A percentile compares a stretch with the other conserved stretches of the same genome.
Evolutionary conservation across 1,140 invertebrate genomes (phyloP).

Genomic region (Panulirus ornatus): DNA sequence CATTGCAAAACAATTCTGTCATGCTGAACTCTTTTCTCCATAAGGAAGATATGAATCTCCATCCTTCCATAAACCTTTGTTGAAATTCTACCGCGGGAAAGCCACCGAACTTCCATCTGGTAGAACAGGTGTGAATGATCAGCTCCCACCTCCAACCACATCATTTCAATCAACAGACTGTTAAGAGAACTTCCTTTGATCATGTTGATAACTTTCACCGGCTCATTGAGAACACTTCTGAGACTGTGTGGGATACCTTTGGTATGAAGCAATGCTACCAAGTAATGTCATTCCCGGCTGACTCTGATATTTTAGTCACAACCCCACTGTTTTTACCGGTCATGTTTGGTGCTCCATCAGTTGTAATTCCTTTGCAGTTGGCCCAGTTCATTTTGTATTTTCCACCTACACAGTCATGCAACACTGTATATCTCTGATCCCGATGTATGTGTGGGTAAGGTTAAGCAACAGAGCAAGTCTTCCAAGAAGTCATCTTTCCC

Average conservation of each 20-base stretch:
- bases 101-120: no score
- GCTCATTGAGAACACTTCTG: constrained; percentile 43
- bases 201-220: constrained; percentile 26
- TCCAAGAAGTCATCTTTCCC: constrained; percentile 38
- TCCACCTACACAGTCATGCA: constrained; percentile 42
- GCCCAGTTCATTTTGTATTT: constrained; percentile 47
- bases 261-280: constrained; percentile 44
- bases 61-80: neutral
- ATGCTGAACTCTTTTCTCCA: constrained; percentile 37
- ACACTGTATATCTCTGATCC: constrained; percentile 45
- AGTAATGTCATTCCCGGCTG: constrained; percentile 33
- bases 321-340: no score
- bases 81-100: constrained; percentile 14
- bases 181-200: no score
- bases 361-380: no score
- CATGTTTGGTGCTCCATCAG: no score
- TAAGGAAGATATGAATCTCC: constrained; percentile 38
- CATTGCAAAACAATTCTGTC: constrained; percentile 16
- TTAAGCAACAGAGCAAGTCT: no score
- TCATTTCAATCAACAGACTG: constrained; percentile 18
- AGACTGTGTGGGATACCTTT: constrained; percentile 40
- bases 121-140: no score
- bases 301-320: constrained; percentile 38
- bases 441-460: no score
- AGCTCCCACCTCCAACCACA: constrained; percentile 41